Evolutionary conservation across 2,888 invertebrate species (phyloP), one percentile per base, ranked within the genome.

Genomic region (Crossocerus cetratus): DNA sequence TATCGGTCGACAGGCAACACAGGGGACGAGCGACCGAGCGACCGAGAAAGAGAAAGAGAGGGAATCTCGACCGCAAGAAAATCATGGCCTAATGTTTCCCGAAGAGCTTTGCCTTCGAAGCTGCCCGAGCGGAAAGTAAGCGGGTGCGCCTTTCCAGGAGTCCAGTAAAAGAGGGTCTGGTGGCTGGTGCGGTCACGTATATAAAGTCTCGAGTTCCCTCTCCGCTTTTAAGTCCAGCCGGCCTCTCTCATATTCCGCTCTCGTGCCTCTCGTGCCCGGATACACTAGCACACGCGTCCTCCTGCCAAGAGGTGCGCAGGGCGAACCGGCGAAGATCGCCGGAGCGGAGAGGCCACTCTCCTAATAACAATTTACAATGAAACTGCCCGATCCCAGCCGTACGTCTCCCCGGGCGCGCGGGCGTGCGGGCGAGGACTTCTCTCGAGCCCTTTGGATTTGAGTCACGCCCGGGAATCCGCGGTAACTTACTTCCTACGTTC

Each of bases 211-310:
- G 70, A 32, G 32, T 32, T 32, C n/a, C n/a, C n/a, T 32, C 32
- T 72, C 65, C 72, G 66, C 53, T 79, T 81, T 77, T 83, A 78
- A 84, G 79, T 71, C 57, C 64, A 49, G 45, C 57, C 64, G 45
- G 45, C 32, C 32, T 32, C 72, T 67, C 79, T 80, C 80, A 82
- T 80, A 86, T 86, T 85, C 84, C 68, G 53, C 63, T 65, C 84
- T 83, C 84, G 83, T 85, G 72, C 78, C n/a, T n/a, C n/a, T n/a
- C n/a, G n/a, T n/a, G n/a, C n/a, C n/a, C 32, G 32, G 32, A 32
- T 4, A 32, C 11, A 32, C n/a, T n/a, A n/a, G n/a, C 11, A 32
- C 32, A 32, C 32, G 32, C 32, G 32, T 32, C 32, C 32, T 32
- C 32, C 8, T 32, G 32, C 32, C 32, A 32, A 32, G 32, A 32